Conservation (phyloP, 2,888 invertebrate genomes). For the Spilosoma lubricipeda region DNA sequence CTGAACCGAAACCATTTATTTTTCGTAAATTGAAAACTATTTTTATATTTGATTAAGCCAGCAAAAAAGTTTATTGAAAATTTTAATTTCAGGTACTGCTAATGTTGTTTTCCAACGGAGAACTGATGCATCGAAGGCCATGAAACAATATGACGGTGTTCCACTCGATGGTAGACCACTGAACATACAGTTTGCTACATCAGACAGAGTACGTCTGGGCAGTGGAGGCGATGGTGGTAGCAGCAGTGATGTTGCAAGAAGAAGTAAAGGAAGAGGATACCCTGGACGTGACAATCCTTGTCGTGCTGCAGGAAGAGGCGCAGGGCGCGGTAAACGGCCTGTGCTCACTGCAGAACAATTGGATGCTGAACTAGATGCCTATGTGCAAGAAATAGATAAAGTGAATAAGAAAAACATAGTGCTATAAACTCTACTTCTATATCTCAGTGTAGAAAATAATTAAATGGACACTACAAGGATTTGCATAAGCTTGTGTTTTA, state of each 20-base stretch:
- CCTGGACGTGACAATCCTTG: conserved; percentile 66
- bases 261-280: conserved; percentile 65
- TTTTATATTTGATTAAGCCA: neutral
- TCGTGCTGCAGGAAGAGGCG: conserved; percentile 76
- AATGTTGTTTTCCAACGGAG: too few species aligned
- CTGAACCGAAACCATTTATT: neutral
- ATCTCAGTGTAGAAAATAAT: too few species aligned
- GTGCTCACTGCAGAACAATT: too few species aligned
- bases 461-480: conserved; percentile 33
- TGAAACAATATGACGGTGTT: too few species aligned
- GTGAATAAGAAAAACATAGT: conserved; percentile 70
- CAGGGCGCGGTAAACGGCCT: conserved; percentile 84
- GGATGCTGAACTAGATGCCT: too few species aligned
- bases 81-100: conserved; percentile 36
- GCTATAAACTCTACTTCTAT: conserved; percentile 52
- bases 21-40: neutral
- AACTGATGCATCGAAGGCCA: too few species aligned
- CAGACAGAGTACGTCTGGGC: too few species aligned
- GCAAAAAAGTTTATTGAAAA: neutral
- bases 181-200: too few species aligned
- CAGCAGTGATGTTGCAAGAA: conserved; percentile 64
- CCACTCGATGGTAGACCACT: too few species aligned
- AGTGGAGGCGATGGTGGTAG: conserved; percentile 52
- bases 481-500: conserved; percentile 33
- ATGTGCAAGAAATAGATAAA: conserved; percentile 79